Evolutionary conservation across 1,140 invertebrate genomes (phyloP).

Genomic region (Chlorops oryzae): DNA sequence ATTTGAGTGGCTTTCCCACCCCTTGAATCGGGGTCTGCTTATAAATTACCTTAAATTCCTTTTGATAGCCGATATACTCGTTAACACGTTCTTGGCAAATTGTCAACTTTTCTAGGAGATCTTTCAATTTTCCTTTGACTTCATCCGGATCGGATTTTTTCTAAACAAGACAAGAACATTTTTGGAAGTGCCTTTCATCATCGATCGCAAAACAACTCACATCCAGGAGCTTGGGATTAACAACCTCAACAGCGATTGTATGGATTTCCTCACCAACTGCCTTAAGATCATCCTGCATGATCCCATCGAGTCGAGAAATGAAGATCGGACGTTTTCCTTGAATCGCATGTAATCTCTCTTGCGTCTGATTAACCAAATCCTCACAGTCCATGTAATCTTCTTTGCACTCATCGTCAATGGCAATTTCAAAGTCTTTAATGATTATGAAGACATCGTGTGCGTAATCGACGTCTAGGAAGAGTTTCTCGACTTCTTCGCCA

Average conservation of each 20-base stretch:
- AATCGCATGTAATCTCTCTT: conserved; percentile 45
- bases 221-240: conserved; percentile 29
- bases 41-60: conserved; percentile 64
- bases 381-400: conserved; percentile 55
- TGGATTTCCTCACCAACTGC: conserved; percentile 51
- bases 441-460: conserved; percentile 67
- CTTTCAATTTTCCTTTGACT: conserved; percentile 57
- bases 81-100: conserved; percentile 58
- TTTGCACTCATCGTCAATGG: conserved; percentile 56
- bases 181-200: too few species aligned
- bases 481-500: conserved; percentile 54
- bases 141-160: conserved; percentile 59
- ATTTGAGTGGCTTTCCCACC: too few species aligned
- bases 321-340: conserved; percentile 51
- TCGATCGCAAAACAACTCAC: conserved; percentile 19
- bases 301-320: conserved; percentile 50
- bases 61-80: conserved; percentile 64
- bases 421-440: conserved; percentile 64
- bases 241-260: conserved; percentile 48
- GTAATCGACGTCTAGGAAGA: conserved; percentile 61
- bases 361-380: conserved; percentile 50
- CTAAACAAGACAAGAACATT: conserved; percentile 53
- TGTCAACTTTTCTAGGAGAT: conserved; percentile 56
- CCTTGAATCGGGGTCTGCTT: too few species aligned
- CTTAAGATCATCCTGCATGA: conserved; percentile 52